Evolutionary conservation across 2,797 vertebrate species (phyloP).

Genomic region (Eidolon dupreanum): DNA sequence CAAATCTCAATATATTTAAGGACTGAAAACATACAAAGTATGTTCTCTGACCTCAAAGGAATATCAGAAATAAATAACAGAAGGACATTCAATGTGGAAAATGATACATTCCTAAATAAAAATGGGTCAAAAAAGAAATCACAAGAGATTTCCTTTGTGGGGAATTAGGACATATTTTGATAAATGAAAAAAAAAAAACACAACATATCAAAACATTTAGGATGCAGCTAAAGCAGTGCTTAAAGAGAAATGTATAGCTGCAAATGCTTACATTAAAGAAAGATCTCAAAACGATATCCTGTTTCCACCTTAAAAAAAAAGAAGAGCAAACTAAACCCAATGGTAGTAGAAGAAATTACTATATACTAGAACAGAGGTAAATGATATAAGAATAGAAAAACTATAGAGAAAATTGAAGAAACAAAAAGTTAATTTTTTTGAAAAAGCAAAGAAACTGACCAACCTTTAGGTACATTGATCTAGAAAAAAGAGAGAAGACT

Average conservation of each 20-base stretch:
- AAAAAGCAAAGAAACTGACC: background rate
- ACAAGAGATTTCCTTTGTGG: background rate
- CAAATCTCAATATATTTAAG: background rate
- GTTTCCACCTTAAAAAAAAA: background rate
- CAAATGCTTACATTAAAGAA: background rate
- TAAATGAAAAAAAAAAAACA: background rate
- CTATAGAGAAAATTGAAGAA: background rate
- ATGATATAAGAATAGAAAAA: background rate
- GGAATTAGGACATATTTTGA: background rate
- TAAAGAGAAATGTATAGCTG: background rate
- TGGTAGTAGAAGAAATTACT: background rate
- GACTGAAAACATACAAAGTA: background rate
- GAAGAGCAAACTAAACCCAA: background rate
- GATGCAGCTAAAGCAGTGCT: background rate
- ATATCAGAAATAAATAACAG: background rate
- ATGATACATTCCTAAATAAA: background rate
- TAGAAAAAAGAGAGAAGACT: background rate
- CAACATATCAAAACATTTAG: background rate
- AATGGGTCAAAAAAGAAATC: background rate
- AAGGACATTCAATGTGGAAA: background rate
- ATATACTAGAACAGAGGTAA: background rate
- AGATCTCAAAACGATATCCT: background rate
- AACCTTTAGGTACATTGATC: background rate
- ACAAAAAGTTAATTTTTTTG: background rate
- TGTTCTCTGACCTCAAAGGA: background rate